Evolutionary conservation across 2,113 vertebrate species (phyloP), one percentile per base, ranked within the genome.

Genomic region (Clarias magur): DNA sequence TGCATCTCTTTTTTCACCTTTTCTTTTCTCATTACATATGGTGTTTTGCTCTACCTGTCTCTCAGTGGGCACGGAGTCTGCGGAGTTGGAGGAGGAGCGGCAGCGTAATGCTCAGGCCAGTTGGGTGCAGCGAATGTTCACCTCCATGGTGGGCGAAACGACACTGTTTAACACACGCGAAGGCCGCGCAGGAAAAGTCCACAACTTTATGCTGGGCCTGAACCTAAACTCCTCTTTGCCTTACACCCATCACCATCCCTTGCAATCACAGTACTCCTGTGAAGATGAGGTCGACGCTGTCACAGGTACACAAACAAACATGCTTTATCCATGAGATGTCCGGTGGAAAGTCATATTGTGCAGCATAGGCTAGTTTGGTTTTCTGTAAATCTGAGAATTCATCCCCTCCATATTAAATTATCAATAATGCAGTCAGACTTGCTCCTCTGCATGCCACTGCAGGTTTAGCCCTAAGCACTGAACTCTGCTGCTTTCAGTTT

Each of bases 141-240:
- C 97, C 80, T 97, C 98, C 0, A 90, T 99, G 87, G 95, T 99
- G 89, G 96, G 97, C 1, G 98, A 99, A 30, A 96, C 96, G 0
- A n/a, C 96, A 5, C 93, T 99, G 73, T 99, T 99, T 94, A 99
- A 98, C 90, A 99, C 97, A 6, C 94, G 98, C 65, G 98, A 99
- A 93, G 98, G 98, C 4, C 96, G 98, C 0, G 98, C 98, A 0
- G 97, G 98, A 16, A 99, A 99, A 92, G 98, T 99, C 81, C 97
- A 99, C 92, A 99, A 99, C 93, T 99, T 99, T 94, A 99, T 99
- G 98, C 85, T 99, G 93, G 98, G 98, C 38, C 92, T 99, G 87
- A 98, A 99, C 92, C 96, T 99, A 89, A 98, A 98, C 88, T 95
- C 95, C 10, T 95, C 92, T 72, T 93, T 96, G n/a, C 96, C 96